Evolutionary conservation across 2,113 vertebrate species (phyloP).

Genomic region (Neodon shergylaensis): DNA sequence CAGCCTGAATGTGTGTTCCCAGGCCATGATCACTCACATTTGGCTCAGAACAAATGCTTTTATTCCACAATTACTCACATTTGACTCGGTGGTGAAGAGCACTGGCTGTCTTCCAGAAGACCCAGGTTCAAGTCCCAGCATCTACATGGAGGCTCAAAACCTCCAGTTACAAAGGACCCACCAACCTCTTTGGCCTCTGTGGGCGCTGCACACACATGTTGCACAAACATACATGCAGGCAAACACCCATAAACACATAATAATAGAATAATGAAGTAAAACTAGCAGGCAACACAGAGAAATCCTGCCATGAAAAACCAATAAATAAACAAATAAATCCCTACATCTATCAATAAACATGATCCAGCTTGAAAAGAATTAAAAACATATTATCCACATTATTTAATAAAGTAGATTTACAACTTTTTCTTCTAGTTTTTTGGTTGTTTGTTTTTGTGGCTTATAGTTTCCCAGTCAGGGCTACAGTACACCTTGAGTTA

Average conservation of each 20-base stretch:
- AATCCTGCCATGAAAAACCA: not conserved
- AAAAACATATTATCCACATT: not conserved
- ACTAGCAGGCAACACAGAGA: not conserved
- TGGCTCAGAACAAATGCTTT: not conserved
- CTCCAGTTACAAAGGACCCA: not conserved
- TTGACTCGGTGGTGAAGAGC: not conserved
- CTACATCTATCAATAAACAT: not conserved
- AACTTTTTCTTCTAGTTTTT: not conserved
- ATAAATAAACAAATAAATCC: not conserved
- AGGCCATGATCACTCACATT: not conserved
- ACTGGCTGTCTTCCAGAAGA: not conserved
- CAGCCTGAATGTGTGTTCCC: not conserved
- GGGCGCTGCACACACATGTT: not conserved
- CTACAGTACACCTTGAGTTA: not conserved
- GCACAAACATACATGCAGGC: not conserved
- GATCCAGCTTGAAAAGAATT: not conserved
- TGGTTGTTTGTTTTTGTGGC: no score
- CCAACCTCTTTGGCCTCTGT: not conserved
- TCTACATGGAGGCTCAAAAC: not conserved
- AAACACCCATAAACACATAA: not conserved
- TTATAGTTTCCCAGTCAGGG: not conserved
- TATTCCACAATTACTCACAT: not conserved
- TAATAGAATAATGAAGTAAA: not conserved
- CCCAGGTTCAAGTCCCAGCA: not conserved
- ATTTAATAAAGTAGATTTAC: not conserved